Evolutionary conservation across 2,888 invertebrate genomes (phyloP), one percentile per base, ranked within the genome.

Genomic region (Trimorus sp.): DNA sequence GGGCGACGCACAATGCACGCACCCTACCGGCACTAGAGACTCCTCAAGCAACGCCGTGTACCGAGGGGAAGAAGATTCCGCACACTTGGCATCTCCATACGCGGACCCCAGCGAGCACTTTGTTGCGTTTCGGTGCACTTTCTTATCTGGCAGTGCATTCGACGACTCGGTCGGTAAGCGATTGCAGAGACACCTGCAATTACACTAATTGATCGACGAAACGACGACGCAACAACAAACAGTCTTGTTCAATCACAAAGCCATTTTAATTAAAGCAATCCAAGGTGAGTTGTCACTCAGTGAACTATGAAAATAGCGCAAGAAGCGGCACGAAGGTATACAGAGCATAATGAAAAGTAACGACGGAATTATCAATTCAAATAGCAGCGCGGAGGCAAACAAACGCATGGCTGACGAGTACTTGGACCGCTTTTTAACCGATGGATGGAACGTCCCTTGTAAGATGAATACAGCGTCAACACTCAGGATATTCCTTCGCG

Each of bases 1-100:
- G 91, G 90, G 89, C 86, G 87, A 87, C 88, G 89, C 89, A 90
- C 91, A 91, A 91, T 91, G 90, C 89, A 90, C 88, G 90, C 90
- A 90, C 90, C 90, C 90, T 88, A 89, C 87, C 85, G 86, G 85
- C 88, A 90, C 91, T 91, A 89, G 88, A 91, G 89, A 87, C 90
- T 89, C 88, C 90, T 90, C 90, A 90, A 90, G 90, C 89, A 90
- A 89, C 88, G 84, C 87, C 87, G 84, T 84, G 84, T 84, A 85
- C 84, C 85, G 86, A 87, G 88, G 89, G 89, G 88, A 89, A 89
- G 88, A 89, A 89, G 89, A 88, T 89, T 89, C 88, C 88, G 86
- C 88, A 89, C 90, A 90, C 89, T 90, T 90, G 87, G 88, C 89
- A 89, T 90, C 89, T 91, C 91, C 88, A 91, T 91, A 91, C 53